These are phyloP conservation scores for Halcyon senegalensis DNA, from an alignment of 2,113 vertebrate genomes.

Conservation along the genomic window DNA sequence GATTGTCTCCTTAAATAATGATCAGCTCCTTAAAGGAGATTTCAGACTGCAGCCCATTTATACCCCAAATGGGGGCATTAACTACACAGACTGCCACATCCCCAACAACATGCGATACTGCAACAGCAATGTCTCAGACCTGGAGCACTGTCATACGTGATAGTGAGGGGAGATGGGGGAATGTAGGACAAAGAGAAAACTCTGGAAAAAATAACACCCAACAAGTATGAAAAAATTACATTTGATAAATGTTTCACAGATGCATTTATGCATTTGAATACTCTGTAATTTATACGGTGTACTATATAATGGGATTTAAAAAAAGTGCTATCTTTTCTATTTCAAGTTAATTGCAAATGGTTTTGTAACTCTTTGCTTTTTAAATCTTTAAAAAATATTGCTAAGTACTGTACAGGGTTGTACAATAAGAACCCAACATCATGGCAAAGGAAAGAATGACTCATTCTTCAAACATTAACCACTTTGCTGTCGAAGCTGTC, in stretches of 20 bases:
- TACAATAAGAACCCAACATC: conserved; percentile 87
- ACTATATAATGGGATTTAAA: conserved; percentile 94
- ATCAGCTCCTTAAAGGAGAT: conserved; percentile 99
- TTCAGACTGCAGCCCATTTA: conserved; percentile 99
- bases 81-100: conserved; percentile 96
- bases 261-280: conserved; percentile 87
- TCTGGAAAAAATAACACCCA: conserved; percentile 35
- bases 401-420: conserved; percentile 94
- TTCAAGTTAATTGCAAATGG: conserved; percentile 89
- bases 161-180: conserved; percentile 55
- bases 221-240: conserved; percentile 69
- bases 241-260: conserved; percentile 87
- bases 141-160: conserved; percentile 98
- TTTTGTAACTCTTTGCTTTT: conserved; percentile 98
- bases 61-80: conserved; percentile 96
- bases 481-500: conserved; percentile 75
- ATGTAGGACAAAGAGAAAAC: conserved; percentile 22
- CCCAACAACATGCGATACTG: conserved; percentile 96
- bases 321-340: conserved; percentile 98
- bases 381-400: conserved; percentile 86
- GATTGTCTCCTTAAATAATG: conserved; percentile 99
- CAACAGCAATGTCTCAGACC: conserved; percentile 95
- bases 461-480: conserved; percentile 77
- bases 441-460: conserved; percentile 76
- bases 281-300: conserved; percentile 98